Evolutionary conservation across 1,140 invertebrate genomes (phyloP).

Genomic region (Asobara japonica): DNA sequence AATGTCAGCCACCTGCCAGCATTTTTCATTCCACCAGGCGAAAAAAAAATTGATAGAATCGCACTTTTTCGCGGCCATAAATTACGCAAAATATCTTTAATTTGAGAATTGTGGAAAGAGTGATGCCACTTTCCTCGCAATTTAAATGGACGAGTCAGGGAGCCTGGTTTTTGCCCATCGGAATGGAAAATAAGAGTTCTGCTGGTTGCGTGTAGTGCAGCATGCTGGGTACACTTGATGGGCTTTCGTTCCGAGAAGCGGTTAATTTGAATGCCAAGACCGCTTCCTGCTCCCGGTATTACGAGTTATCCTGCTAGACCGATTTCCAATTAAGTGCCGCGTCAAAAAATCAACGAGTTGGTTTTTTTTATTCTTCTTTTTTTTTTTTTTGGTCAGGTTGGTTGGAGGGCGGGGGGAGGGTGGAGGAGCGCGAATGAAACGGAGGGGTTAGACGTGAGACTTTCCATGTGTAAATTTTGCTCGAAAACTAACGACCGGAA

Average conservation of each 20-base stretch:
- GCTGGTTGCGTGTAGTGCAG: constrained; percentile 16
- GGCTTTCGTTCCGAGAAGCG: constrained; percentile 45
- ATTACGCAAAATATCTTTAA: too few species aligned
- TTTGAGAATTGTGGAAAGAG: too few species aligned
- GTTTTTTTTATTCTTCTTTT: constrained; percentile 8
- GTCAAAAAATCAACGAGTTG: constrained; percentile 27
- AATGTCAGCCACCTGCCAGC: too few species aligned
- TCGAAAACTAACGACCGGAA: too few species aligned
- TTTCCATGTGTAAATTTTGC: too few species aligned
- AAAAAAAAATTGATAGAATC: too few species aligned
- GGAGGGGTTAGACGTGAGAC: too few species aligned
- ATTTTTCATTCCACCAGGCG: too few species aligned
- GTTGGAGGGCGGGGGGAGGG: too few species aligned
- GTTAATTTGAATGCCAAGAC: constrained; percentile 50
- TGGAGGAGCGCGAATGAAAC: too few species aligned
- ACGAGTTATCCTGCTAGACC: constrained; percentile 40
- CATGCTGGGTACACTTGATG: constrained; percentile 10
- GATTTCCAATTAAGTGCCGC: constrained; percentile 34
- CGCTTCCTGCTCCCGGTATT: constrained; percentile 53
- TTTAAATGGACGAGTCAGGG: constrained; percentile 13
- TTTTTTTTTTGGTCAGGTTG: neutral
- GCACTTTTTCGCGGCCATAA: too few species aligned
- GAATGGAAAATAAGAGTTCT: constrained; percentile 27
- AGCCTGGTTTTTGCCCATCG: constrained; percentile 3
- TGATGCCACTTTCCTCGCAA: neutral